phyloP scores from a whole-genome alignment of 2,797 vertebrate genomes.

The Macropus fuliginosus region DNA sequence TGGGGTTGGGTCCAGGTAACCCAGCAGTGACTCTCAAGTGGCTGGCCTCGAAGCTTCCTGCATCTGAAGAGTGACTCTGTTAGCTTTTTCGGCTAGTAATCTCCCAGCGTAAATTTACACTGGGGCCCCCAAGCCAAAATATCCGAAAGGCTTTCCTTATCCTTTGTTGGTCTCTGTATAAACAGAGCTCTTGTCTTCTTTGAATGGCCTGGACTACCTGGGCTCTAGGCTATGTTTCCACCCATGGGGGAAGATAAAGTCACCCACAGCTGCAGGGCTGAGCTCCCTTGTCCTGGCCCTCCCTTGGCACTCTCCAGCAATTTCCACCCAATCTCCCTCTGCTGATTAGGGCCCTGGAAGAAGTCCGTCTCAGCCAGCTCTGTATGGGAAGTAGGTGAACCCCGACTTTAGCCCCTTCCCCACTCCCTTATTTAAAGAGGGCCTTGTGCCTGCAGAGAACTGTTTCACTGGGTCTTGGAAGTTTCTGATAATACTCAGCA shows the following conservation, averaged over 20 bases:
- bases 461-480: background rate
- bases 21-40: background rate
- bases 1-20: background rate
- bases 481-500: background rate
- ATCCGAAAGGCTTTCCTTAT: background rate
- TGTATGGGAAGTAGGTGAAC: background rate
- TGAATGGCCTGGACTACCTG: background rate
- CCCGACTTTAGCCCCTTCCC: background rate
- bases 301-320: background rate
- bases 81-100: background rate
- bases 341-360: background rate
- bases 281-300: background rate
- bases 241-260: background rate
- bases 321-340: background rate
- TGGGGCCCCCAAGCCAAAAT: background rate
- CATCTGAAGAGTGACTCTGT: background rate
- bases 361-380: background rate
- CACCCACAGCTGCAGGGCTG: background rate
- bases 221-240: background rate
- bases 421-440: background rate
- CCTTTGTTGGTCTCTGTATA: background rate
- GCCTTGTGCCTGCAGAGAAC: background rate
- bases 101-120: background rate
- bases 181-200: background rate
- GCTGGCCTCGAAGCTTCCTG: background rate